Percentiles rank a stretch among this genome's conserved stretches.
Conservation (phyloP, 2,797 vertebrate species). For the Limnodromus scolopaceus region DNA sequence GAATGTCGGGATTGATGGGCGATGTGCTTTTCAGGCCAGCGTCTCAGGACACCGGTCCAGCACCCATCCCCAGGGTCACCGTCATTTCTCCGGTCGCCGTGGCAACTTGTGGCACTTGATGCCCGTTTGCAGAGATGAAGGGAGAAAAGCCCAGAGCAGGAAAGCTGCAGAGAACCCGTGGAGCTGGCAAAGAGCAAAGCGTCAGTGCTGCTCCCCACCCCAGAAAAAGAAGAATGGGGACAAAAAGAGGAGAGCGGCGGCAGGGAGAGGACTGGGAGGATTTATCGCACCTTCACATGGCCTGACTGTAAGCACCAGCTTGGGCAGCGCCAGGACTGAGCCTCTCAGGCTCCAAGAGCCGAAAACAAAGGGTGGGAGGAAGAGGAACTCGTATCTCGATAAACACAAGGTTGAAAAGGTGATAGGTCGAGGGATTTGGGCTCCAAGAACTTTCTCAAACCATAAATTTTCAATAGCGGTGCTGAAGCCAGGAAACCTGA, state of each 20-base stretch:
- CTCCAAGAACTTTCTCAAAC: slow-evolving; percentile 78
- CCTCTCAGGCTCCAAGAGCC: background rate
- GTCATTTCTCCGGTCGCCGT: background rate
- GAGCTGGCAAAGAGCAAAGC: background rate
- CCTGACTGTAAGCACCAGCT: background rate
- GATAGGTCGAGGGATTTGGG: slow-evolving; percentile 55
- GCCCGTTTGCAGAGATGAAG: background rate
- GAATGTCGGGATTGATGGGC: rapidly evolving
- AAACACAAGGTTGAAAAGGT: slow-evolving; percentile 62
- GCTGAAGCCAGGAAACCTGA: slow-evolving; percentile 69
- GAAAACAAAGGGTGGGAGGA: slow-evolving; percentile 67
- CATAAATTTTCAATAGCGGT: slow-evolving; percentile 73
- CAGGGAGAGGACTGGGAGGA: background rate
- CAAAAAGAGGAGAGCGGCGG: background rate
- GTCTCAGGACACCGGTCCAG: rapidly evolving
- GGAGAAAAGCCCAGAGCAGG: background rate
- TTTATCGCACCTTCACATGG: background rate
- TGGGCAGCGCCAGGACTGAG: background rate
- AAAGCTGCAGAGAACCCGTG: rapidly evolving
- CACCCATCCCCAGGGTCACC: background rate
- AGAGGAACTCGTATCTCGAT: slow-evolving; percentile 60
- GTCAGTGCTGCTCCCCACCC: rapidly evolving
- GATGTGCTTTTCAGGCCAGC: background rate
- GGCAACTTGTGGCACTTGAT: background rate
- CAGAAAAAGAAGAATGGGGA: background rate